Base-by-base conservation (phyloP, 2,113 vertebrate genomes). In the Crotalus viridis region DNA sequence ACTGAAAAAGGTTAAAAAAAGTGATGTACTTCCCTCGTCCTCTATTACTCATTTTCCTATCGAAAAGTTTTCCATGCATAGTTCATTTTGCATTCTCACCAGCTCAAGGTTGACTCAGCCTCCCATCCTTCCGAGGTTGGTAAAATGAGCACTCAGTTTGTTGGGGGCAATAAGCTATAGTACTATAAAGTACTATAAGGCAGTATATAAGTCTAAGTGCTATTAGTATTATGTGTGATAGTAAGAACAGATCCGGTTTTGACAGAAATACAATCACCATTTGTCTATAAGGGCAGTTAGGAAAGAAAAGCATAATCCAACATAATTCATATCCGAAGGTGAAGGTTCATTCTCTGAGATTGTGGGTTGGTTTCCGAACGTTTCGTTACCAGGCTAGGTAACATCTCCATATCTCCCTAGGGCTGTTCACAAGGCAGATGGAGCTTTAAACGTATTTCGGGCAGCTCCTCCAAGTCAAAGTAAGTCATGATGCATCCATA, bases 401-500 rank as follows among this genome's bases (percentile, higher is more conserved):
- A 51, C 48, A 51, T 51, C 48, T 51, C 48, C 48, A 9, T 51
- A 19, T 21, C 13, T 69, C 4, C 24, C 33, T 21, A n/a, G 33
- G 8, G 21, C 15, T 17, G 2, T 56, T 88, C 52, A 13, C 19
- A 85, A 57, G 51, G 39, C 21, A 56, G 19, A 89, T 74, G 13
- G 13, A 52, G 21, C 33, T 6, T 10, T 21, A 59, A 17, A 51
- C 22, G 0, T 28, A 39, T 4, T 56, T 87, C 5, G 8, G 48
- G 48, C 48, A 51, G 48, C 48, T 9, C 48, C 48, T 94, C 3
- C 15, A 48, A 12, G 81, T 93, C n/a, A 95, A 92, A 95, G 91
- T 92, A 94, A 95, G 92, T 85, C 94, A 92, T 85, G 90, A 92
- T 91, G 51, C 1, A 33, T 74, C 5, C 1, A 88, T 74, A 59